These are phyloP conservation scores for Xestia sexstrigata DNA, from an alignment of 2,888 invertebrate species.

Conservation along the genomic window DNA sequence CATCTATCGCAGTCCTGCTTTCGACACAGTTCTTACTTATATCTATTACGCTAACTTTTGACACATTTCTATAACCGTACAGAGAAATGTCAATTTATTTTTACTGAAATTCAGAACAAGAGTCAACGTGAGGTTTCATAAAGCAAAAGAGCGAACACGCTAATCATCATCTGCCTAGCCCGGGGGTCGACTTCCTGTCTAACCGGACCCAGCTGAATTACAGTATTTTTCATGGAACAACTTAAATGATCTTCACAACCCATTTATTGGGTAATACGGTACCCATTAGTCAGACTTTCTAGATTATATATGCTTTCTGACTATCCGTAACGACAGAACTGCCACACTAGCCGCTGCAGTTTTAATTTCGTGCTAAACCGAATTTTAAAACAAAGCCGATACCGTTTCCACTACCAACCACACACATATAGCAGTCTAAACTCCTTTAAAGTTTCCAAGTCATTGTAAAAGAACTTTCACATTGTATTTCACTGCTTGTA, in stretches of 20 bases:
- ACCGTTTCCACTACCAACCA: not conserved
- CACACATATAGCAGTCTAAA: constrained; percentile 17
- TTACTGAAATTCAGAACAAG: not conserved
- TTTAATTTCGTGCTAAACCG: not conserved
- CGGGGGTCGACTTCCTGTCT: not conserved
- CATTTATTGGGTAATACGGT: not conserved
- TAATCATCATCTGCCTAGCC: not conserved
- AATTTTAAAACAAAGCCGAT: constrained; percentile 12
- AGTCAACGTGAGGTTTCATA: not conserved
- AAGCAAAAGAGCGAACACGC: not conserved
- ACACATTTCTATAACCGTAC: not conserved
- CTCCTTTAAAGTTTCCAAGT: constrained; percentile 39
- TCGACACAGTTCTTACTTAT: not conserved
- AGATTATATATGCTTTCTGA: no score
- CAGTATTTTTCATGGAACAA: not conserved
- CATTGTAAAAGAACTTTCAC: constrained; percentile 36
- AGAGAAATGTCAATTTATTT: not conserved
- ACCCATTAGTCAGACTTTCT: not conserved
- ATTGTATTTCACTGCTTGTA: constrained; percentile 28
- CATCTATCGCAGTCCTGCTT: not conserved
- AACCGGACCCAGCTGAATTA: not conserved
- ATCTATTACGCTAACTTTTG: not conserved
- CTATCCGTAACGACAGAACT: not conserved
- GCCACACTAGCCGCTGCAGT: not conserved
- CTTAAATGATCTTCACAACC: not conserved